Percentiles rank a stretch among this genome's conserved stretches.
Conservation (phyloP, 1,140 invertebrate species). For the Apis mellifera region DNA sequence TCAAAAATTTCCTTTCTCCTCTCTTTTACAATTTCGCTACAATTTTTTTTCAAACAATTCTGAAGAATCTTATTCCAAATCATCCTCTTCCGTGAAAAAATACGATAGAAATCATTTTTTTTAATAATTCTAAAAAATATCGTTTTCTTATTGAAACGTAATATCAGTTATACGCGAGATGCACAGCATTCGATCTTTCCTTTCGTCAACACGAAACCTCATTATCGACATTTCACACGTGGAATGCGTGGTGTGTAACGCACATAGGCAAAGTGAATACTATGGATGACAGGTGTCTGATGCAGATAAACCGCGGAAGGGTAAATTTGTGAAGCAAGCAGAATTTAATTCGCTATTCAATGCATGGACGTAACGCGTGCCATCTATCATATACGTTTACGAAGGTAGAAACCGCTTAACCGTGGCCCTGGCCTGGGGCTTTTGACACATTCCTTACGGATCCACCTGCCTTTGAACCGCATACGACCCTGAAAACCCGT, state of each 20-base stretch:
- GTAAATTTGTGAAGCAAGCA: conserved; percentile 42
- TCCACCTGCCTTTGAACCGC: conserved; percentile 13
- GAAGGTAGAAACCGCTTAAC: conserved; percentile 9
- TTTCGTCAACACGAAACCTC: conserved; percentile 1
- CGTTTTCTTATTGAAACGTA: no score
- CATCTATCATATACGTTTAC: conserved; percentile 29
- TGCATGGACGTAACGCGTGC: not conserved
- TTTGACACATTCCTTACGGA: conserved; percentile 44
- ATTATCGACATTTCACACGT: not conserved
- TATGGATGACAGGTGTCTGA: conserved; percentile 7
- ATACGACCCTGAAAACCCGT: conserved; percentile 3
- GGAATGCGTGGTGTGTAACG: not conserved
- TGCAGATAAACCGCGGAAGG: conserved; percentile 23
- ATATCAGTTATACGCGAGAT: no score
- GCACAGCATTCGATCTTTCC: not conserved
- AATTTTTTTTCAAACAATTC: no score
- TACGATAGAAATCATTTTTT: no score
- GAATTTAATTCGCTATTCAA: conserved; percentile 36
- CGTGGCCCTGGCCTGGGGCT: not conserved
- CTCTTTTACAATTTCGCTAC: no score
- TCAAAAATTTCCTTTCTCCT: no score
- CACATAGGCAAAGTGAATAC: not conserved
- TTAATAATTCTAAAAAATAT: no score
- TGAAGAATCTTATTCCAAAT: no score
- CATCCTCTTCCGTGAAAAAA: no score